These are phyloP conservation scores for Parazoanthus swiftii DNA, from an alignment of 92 coral and sea anemone species.

Conservation along the genomic window DNA sequence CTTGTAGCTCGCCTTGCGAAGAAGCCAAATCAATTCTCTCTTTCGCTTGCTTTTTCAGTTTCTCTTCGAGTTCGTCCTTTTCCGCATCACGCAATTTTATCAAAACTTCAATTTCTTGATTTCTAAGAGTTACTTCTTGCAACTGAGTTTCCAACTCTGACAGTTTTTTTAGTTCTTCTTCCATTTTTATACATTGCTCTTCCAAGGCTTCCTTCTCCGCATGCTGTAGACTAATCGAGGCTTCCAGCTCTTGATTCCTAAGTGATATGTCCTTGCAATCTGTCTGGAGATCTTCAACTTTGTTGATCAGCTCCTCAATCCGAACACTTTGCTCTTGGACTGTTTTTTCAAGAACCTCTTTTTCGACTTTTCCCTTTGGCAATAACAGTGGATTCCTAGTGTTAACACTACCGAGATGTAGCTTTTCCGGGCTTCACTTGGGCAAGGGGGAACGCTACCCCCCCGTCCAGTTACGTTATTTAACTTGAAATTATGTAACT, in stretches of 20 bases:
- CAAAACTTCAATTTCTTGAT: conserved; percentile 61
- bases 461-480: background rate
- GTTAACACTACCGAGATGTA: background rate
- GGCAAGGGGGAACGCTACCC: background rate
- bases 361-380: conserved; percentile 48
- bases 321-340: conserved; percentile 55
- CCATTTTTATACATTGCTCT: conserved; percentile 49
- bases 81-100: conserved; percentile 57
- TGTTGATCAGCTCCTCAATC: conserved; percentile 39
- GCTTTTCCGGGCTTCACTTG: background rate
- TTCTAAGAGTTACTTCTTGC: conserved; percentile 46
- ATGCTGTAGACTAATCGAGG: conserved; percentile 14
- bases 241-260: conserved; percentile 52
- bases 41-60: conserved; percentile 60
- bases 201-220: conserved; percentile 66
- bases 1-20: conserved; percentile 69
- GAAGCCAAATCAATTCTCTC: conserved; percentile 75
- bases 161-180: conserved; percentile 33
- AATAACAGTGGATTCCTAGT: conserved; percentile 8
- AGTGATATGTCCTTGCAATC: conserved; percentile 51
- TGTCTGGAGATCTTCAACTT: conserved; percentile 32
- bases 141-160: conserved; percentile 57
- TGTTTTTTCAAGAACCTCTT: conserved; percentile 51
- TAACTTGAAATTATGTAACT: no score
- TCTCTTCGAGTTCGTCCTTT: conserved; percentile 67